Evolutionary conservation across 2,113 vertebrate genomes (phyloP), one percentile per base, ranked within the genome.

Genomic region (Oryzias melastigma): DNA sequence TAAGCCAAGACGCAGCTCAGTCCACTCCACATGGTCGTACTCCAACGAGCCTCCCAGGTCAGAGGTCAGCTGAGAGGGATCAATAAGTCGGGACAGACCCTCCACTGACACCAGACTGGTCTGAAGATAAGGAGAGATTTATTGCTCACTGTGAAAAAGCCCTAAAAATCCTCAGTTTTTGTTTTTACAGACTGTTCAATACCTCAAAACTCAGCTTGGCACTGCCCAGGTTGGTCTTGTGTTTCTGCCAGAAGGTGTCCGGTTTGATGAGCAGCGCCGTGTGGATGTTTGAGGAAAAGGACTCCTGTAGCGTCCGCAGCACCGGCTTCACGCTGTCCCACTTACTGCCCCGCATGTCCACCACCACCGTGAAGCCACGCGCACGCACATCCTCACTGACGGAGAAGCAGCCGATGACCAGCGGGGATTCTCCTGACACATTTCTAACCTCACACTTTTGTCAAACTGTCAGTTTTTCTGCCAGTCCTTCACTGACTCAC

Each of bases 131-230:
- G 43, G 6, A 25, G 16, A 15, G 54, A 7, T 13, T 14, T 53
- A 14, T 44, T 22, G 14, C 22, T 20, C 22, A n/a, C 5, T 58
- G 14, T 14, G 12, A 27, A 22, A 20, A 2, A 1, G 6, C 18
- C 14, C 19, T 14, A 13, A 14, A 51, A 27, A 57, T 22, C 35
- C 27, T 10, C 1, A 18, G n/a, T 7, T n/a, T 0, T 7, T 6
- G 12, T 25, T 25, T 24, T 35, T 29, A 29, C 49, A 50, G 49
- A 14, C 14, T 15, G 13, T 16, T 15, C 35, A 35, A 45, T 74
- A 98, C 97, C 96, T 98, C 97, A 29, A 99, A 98, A 87, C 95
- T 97, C 85, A 99, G 97, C 83, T 99, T 99, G 86, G 97, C 98
- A 78, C 96, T 98, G 89, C 97, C 97, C 7, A 99, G 96, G 90